Evolutionary conservation across 2,888 invertebrate genomes (phyloP).

Genomic region (Heteromyza rotundicornis): DNA sequence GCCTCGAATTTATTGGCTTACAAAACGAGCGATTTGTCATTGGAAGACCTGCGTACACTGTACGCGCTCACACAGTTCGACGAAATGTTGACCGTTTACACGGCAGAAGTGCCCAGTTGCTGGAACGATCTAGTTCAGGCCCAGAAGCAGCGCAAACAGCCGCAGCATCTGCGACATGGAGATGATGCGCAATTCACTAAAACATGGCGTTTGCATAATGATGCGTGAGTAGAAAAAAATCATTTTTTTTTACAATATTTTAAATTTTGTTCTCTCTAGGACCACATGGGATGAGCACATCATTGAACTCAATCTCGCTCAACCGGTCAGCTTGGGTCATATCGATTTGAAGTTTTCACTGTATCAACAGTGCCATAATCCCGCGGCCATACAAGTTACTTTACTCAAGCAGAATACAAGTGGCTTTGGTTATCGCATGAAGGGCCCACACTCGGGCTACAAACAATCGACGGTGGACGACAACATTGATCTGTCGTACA

Average conservation of each 20-base stretch:
- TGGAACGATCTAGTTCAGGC: slow-evolving; percentile 94
- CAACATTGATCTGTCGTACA: slow-evolving; percentile 46
- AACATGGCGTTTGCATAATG: slow-evolving; percentile 88
- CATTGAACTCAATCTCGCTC: slow-evolving; percentile 84
- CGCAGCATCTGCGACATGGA: slow-evolving; percentile 73
- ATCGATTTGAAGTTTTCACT: slow-evolving; percentile 87
- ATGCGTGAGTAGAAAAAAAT: slow-evolving; percentile 67
- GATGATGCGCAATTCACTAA: slow-evolving; percentile 78
- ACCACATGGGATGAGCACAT: slow-evolving; percentile 93
- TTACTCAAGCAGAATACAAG: slow-evolving; percentile 73
- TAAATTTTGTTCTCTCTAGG: slow-evolving; percentile 49
- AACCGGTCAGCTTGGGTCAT: slow-evolving; percentile 81
- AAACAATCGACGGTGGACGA: slow-evolving; percentile 63
- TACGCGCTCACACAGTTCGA: slow-evolving; percentile 81
- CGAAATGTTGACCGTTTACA: slow-evolving; percentile 68
- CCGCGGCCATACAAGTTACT: slow-evolving; percentile 82
- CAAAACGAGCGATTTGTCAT: slow-evolving; percentile 65
- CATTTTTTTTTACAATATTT: not conserved
- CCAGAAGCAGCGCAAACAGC: slow-evolving; percentile 86
- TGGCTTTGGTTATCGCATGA: slow-evolving; percentile 69
- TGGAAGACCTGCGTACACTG: slow-evolving; percentile 71
- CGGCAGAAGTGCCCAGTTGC: slow-evolving; percentile 89
- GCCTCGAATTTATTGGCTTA: slow-evolving; percentile 65
- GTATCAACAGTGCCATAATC: slow-evolving; percentile 76
- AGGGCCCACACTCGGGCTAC: slow-evolving; percentile 56